Evolutionary conservation across 2,113 vertebrate species (phyloP), one percentile per base, ranked within the genome.

Genomic region (Perca schrenkii): DNA sequence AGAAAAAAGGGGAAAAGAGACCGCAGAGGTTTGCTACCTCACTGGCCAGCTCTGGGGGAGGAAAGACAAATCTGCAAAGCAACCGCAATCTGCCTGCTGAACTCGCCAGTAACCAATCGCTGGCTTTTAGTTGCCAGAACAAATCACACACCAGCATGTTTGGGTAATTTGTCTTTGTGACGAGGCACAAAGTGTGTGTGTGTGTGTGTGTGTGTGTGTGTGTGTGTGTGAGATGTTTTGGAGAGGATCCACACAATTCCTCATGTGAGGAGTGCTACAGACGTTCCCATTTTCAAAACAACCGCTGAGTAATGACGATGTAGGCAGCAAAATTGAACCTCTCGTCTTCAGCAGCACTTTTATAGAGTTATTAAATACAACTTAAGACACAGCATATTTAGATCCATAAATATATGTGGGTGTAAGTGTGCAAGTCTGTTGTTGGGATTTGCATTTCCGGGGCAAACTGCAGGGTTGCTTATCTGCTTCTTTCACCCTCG

Each of bases 221-320:
- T 62, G 49, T 73, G 63, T 67, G 71, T 68, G 57, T 61, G 70
- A 65, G 75, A 84, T 77, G 52, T 75, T 87, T 89, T 86, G 73
- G 79, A 79, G 54, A 73, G 54, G 53, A 61, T 77, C 54, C 70
- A 69, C 77, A 47, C 62, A 81, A 34, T 86, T 74, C 67, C 71
- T 82, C 53, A 87, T 88, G 67, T 85, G 74, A 78, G 63, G 74
- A 88, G 82, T 83, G 74, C 82, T 72, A 57, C 80, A 83, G 74
- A 87, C 78, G 70, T 74, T 73, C 66, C 54, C 62, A 3, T 60
- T 88, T 88, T 84, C 71, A 91, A 88, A 92, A 83, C 86, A 85
- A 78, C 86, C 65, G 22, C 91, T 77, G 81, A 91, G 77, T 86
- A 91, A 88, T 92, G 83, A 85, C 66, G 76, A 73, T 67, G 89